Base-by-base conservation (phyloP, 1,140 invertebrate genomes). In the Leguminivora glycinivorella region DNA sequence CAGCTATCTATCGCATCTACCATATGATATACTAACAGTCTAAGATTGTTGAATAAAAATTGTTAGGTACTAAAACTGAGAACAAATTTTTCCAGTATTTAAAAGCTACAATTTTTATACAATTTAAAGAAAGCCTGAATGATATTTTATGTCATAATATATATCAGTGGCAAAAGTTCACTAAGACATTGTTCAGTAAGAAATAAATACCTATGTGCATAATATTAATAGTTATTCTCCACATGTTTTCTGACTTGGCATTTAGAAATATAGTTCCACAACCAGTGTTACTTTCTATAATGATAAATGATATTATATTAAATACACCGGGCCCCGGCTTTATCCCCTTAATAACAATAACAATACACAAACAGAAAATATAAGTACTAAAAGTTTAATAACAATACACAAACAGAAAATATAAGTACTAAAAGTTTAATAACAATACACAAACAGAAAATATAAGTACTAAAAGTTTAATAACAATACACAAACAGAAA, bases 371-470 rank as follows among this genome's bases (percentile, higher is more conserved):
- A n/a, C n/a, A n/a, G n/a, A n/a, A n/a, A n/a, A n/a, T n/a, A n/a
- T n/a, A n/a, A n/a, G n/a, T 47, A 4, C 17, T 47, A n/a, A 4
- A 0, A 47, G 1, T 47, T 47, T 17, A 47, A 19, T 47, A 34
- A 34, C 31, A 38, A 34, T 34, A 34, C 31, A 34, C 12, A n/a
- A n/a, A n/a, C n/a, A n/a, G n/a, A n/a, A n/a, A n/a, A n/a, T n/a
- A 31, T 31, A 31, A 31, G 7, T 4, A 31, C 5, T 12, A 40
- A 40, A 10, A 10, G 1, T 10, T 40, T 10, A 4, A 40, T 6
- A 40, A 52, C 84, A 84, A 25, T 10, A 56, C 19, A 25, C 43
- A 10, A n/a, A n/a, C n/a, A n/a, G n/a, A n/a, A n/a, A n/a, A n/a
- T n/a, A n/a, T n/a, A n/a, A n/a, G n/a, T 47, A 4, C 17, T 47